Conservation (phyloP, 2,888 invertebrate genomes). For the Diaprepes abbreviatus region DNA sequence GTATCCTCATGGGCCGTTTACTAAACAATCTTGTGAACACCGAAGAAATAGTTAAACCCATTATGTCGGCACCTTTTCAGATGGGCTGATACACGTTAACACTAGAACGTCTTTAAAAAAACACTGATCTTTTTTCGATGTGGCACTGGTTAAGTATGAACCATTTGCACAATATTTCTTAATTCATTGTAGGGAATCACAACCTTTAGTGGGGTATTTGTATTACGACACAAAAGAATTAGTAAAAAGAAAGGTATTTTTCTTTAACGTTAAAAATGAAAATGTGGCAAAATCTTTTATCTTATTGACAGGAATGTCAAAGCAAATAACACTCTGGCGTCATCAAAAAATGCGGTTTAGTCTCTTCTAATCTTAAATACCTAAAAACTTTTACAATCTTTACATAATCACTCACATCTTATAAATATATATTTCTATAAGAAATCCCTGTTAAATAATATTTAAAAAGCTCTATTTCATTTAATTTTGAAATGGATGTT, state of each 20-base stretch:
- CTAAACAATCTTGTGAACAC: slow-evolving; percentile 94
- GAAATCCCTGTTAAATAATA: too few relatives aligned
- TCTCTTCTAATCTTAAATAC: background rate
- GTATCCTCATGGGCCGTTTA: slow-evolving; percentile 97
- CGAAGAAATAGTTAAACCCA: slow-evolving; percentile 97
- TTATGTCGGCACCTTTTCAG: slow-evolving; percentile 62
- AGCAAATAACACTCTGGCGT: background rate
- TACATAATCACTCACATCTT: too few relatives aligned
- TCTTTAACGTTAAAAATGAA: slow-evolving; percentile 14
- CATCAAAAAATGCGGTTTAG: background rate
- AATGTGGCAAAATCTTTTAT: slow-evolving; percentile 42
- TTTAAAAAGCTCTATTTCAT: too few relatives aligned
- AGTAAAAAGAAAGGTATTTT: background rate
- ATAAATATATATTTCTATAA: too few relatives aligned
- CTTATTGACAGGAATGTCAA: background rate
- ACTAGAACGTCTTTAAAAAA: background rate
- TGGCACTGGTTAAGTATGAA: background rate
- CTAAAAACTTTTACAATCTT: too few relatives aligned
- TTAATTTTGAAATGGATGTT: too few relatives aligned
- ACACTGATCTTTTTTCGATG: too few relatives aligned
- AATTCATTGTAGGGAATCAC: background rate
- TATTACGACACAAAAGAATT: background rate
- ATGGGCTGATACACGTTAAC: background rate
- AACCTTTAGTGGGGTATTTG: background rate
- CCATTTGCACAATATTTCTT: background rate